These are phyloP conservation scores for Hybos culiciformis DNA, from an alignment of 2,888 invertebrate genomes.

Conservation along the genomic window DNA sequence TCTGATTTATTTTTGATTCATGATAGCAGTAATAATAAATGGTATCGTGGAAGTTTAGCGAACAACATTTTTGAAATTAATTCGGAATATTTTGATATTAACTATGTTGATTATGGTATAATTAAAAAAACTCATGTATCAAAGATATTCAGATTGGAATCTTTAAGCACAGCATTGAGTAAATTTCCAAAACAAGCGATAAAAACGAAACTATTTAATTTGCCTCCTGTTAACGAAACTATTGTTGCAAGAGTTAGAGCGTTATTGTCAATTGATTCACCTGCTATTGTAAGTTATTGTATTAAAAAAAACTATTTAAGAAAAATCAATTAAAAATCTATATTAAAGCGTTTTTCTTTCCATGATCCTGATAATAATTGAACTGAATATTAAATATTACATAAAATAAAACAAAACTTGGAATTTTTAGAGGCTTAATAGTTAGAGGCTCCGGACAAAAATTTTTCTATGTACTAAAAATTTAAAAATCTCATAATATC, in stretches of 20 bases:
- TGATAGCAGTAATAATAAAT: constrained; percentile 28
- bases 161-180: constrained; percentile 41
- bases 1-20: constrained; percentile 38
- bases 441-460: too few species aligned
- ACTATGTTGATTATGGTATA: constrained; percentile 42
- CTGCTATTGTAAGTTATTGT: constrained; percentile 29
- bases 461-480: too few species aligned
- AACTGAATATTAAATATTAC: too few species aligned
- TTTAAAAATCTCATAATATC: too few species aligned
- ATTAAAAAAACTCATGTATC: constrained; percentile 34
- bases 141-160: constrained; percentile 38
- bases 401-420: too few species aligned
- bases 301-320: too few species aligned
- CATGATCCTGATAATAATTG: too few species aligned
- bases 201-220: constrained; percentile 43
- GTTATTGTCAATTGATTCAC: constrained; percentile 39
- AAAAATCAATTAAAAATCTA: too few species aligned
- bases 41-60: constrained; percentile 38
- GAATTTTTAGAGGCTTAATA: too few species aligned
- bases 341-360: too few species aligned
- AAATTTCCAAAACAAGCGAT: constrained; percentile 45
- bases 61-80: constrained; percentile 25
- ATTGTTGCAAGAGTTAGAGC: constrained; percentile 45
- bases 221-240: constrained; percentile 39
- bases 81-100: constrained; percentile 30